Evolutionary conservation across 2,797 vertebrate genomes (phyloP), one percentile per base, ranked within the genome.

Genomic region (Lophotriccus pileatus): DNA sequence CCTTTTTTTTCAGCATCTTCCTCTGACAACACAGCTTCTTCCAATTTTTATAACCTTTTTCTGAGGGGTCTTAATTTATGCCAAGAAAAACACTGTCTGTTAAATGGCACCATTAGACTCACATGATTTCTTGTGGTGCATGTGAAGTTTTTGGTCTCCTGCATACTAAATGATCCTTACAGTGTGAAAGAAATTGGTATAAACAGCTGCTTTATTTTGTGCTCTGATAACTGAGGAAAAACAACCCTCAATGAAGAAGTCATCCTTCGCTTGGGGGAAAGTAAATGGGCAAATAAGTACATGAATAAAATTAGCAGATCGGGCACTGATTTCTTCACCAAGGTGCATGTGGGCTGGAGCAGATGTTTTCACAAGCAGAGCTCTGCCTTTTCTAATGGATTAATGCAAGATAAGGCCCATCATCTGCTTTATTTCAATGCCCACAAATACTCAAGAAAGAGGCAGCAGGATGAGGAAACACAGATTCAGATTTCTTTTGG

Each of bases 31-130:
- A 84, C 18, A 58, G 56, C 41, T 91, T 66, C 41, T 82, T 76
- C 19, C 68, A 72, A 24, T 89, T 95, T 95, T 95, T 92, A 72
- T 18, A 74, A 78, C 24, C 47, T 88, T 94, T 94, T 96, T 95
- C 85, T 96, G 95, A 93, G 50, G 50, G 77, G 56, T 95, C 93
- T 93, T 94, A 92, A 95, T 92, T 94, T 91, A 94, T 52, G 70
- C 93, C 90, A 95, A 97, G 89, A 95, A 96, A 90, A 75, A 90
- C 80, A 66, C 30, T 66, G 63, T 82, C 89, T 95, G 95, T 90
- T 96, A 96, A 97, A 97, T 67, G 92, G 96, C 91, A 89, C 90
- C 91, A 90, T 96, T 94, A 95, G 95, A 89, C 74, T 90, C 93
- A 84, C 43, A 53, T 63, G 83, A 90, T 80, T 93, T 90, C 85